These are phyloP conservation scores for Tauraco hartlaubi DNA, from an alignment of 2,797 vertebrate species.

Conservation along the genomic window DNA sequence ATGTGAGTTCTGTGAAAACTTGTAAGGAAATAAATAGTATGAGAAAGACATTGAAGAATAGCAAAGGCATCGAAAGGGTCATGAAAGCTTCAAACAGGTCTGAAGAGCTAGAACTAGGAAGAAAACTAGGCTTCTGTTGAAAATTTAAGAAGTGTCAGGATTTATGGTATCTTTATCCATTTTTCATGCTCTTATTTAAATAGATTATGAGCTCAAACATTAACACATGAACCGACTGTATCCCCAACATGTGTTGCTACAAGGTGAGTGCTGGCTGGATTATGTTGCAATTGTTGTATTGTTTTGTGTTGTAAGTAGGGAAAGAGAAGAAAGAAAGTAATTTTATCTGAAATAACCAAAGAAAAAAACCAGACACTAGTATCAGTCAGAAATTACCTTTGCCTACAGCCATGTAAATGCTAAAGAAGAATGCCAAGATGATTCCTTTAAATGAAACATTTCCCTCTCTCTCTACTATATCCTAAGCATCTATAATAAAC, in stretches of 20 bases:
- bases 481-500: neutral
- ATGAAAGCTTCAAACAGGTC: constrained; percentile 7
- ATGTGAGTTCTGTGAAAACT: constrained; percentile 14
- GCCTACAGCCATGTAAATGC: neutral
- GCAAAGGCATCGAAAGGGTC: neutral
- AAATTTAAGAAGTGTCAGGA: neutral
- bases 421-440: neutral
- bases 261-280: neutral
- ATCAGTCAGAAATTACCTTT: neutral
- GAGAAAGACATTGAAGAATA: neutral
- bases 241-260: neutral
- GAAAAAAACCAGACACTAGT: neutral
- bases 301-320: neutral
- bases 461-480: neutral
- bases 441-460: neutral
- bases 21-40: constrained; percentile 34
- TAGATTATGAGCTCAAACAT: neutral
- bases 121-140: neutral
- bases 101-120: neutral
- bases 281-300: neutral
- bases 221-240: neutral
- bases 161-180: neutral
- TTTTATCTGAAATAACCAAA: neutral
- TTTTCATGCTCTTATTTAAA: neutral
- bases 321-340: neutral